These are phyloP conservation scores for Heliconius sara DNA, from an alignment of 2,888 invertebrate species.

Conservation along the genomic window DNA sequence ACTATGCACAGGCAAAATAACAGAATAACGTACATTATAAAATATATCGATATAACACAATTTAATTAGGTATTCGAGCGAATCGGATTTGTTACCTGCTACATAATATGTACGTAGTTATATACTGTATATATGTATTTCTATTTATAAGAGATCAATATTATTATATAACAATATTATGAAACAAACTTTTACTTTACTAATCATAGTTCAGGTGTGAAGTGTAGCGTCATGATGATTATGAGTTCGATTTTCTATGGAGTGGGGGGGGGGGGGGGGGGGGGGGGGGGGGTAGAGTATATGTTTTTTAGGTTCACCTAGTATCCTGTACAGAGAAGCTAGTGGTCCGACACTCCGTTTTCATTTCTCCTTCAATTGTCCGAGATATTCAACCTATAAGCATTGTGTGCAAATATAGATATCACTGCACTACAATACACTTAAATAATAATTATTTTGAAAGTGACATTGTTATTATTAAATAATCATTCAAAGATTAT, in stretches of 20 bases:
- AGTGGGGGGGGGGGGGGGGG: no score
- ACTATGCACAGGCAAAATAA: neutral
- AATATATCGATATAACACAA: neutral
- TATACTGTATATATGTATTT: neutral
- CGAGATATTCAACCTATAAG: neutral
- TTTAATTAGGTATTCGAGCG: neutral
- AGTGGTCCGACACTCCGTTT: neutral
- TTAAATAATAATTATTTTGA: neutral
- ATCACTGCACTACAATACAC: neutral
- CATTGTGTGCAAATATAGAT: neutral
- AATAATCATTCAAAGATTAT: neutral
- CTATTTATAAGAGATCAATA: neutral
- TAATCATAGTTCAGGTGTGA: neutral
- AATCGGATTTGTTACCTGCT: neutral
- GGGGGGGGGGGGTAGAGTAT: no score
- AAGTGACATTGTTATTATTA: neutral
- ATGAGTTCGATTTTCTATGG: neutral
- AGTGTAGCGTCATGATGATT: neutral
- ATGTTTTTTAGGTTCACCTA: no score
- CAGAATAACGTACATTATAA: neutral
- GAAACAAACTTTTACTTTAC: neutral
- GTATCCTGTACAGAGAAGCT: no score
- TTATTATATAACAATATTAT: neutral
- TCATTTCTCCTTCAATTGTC: neutral
- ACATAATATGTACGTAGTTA: neutral